phyloP scores from a whole-genome alignment of 2,797 vertebrate genomes.

The Gallinago solitaria region DNA sequence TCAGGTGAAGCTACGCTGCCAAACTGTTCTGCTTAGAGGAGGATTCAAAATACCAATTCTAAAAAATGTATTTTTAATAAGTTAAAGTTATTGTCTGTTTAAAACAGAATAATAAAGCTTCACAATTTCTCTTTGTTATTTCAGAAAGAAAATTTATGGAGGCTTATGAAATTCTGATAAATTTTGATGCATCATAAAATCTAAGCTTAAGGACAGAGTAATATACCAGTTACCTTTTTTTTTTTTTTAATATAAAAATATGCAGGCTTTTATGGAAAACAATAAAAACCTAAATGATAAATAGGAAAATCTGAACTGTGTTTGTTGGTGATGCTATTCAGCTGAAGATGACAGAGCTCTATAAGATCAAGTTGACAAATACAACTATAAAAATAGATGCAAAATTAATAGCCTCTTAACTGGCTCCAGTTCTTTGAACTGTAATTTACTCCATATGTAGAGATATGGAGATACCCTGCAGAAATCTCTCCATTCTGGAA shows the following conservation, averaged over 20 bases:
- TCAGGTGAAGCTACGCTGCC: background rate
- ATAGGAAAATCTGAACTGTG: background rate
- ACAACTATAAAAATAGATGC: background rate
- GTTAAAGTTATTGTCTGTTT: background rate
- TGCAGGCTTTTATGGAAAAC: background rate
- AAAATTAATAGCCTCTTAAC: background rate
- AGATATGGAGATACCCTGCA: background rate
- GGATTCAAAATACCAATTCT: background rate
- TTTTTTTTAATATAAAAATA: background rate
- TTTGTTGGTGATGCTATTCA: background rate
- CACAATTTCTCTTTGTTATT: background rate
- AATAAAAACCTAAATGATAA: background rate
- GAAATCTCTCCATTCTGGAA: background rate
- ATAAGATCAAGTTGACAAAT: background rate
- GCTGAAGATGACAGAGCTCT: background rate
- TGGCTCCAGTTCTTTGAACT: background rate
- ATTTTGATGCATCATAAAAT: background rate
- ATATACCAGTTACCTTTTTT: background rate
- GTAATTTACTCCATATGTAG: background rate
- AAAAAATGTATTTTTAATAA: background rate
- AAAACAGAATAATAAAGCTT: background rate
- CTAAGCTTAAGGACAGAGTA: background rate
- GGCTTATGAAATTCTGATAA: background rate
- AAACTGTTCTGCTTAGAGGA: background rate
- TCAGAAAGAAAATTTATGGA: background rate